phyloP scores from a whole-genome alignment of 2,888 invertebrate species.

The Campopleginae sp. region DNA sequence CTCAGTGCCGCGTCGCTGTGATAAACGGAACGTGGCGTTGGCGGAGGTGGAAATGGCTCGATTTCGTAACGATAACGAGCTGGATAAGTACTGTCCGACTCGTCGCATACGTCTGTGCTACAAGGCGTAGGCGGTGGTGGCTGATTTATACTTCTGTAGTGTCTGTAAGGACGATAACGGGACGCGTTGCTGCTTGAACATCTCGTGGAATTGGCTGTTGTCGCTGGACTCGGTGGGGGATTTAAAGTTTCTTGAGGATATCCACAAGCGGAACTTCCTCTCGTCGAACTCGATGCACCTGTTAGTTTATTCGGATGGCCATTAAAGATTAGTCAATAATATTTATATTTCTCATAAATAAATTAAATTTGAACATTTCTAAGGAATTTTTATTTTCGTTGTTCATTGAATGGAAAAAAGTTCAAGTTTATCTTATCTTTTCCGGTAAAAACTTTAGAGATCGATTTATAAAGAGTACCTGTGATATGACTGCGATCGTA shows the following conservation, averaged over 20 bases:
- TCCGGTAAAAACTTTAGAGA: neutral
- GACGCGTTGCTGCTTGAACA: constrained; percentile 86
- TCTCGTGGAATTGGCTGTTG: constrained; percentile 87
- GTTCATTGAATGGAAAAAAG: neutral
- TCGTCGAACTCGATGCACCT: constrained; percentile 89
- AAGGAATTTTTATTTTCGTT: neutral
- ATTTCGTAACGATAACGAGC: constrained; percentile 87
- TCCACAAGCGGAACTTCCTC: constrained; percentile 86
- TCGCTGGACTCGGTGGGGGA: constrained; percentile 96
- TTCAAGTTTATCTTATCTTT: neutral
- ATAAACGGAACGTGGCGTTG: constrained; percentile 90
- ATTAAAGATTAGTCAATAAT: neutral
- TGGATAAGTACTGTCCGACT: constrained; percentile 91
- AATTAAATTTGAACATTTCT: no score
- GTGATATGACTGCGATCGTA: constrained; percentile 90
- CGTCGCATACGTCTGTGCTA: constrained; percentile 96
- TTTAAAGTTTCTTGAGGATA: constrained; percentile 95
- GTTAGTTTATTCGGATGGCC: constrained; percentile 64
- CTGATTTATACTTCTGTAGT: constrained; percentile 91
- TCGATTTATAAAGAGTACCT: constrained; percentile 83
- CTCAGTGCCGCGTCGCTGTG: constrained; percentile 89
- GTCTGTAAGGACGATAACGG: constrained; percentile 90
- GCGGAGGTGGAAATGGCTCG: constrained; percentile 91
- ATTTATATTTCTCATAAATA: neutral
- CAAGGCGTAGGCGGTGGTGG: constrained; percentile 98